Percentiles rank a stretch among this genome's conserved stretches.
Evolutionary conservation across 2,113 vertebrate species (phyloP).

Genomic region (Ramphastos sulfuratus): DNA sequence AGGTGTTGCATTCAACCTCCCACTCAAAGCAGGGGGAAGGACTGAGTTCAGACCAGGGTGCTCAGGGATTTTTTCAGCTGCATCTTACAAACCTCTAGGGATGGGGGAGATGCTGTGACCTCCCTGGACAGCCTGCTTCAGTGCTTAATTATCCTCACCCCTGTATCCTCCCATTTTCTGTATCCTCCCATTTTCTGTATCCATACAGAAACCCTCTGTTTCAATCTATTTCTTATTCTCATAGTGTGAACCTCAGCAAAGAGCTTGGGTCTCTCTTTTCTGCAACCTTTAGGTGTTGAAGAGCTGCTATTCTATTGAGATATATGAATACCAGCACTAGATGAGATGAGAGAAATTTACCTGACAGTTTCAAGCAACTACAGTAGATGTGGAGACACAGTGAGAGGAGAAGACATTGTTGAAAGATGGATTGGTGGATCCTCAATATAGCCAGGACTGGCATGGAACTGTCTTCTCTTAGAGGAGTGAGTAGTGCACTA

Average conservation of each 20-base stretch:
- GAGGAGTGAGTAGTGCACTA: rapidly evolving
- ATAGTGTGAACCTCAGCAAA: rapidly evolving
- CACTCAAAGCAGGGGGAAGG: too few relatives aligned
- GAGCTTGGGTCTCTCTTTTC: background rate
- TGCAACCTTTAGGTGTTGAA: background rate
- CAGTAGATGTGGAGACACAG: too few relatives aligned
- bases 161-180: background rate
- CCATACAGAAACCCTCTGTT: background rate
- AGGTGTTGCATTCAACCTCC: background rate
- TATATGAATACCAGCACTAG: background rate
- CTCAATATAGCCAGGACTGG: background rate
- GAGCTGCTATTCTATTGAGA: rapidly evolving
- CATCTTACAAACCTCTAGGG: background rate
- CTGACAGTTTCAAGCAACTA: background rate
- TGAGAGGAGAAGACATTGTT: background rate
- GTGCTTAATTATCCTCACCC: background rate
- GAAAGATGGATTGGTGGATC: background rate
- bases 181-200: too few relatives aligned
- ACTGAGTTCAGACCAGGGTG: background rate
- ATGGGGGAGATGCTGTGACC: background rate
- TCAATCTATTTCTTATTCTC: background rate
- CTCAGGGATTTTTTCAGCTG: background rate
- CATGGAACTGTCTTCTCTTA: background rate
- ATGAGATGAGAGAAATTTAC: background rate
- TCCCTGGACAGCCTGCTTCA: background rate